Conservation (phyloP, 2,797 vertebrate species). For the Schizopygopsis pylzovi region DNA sequence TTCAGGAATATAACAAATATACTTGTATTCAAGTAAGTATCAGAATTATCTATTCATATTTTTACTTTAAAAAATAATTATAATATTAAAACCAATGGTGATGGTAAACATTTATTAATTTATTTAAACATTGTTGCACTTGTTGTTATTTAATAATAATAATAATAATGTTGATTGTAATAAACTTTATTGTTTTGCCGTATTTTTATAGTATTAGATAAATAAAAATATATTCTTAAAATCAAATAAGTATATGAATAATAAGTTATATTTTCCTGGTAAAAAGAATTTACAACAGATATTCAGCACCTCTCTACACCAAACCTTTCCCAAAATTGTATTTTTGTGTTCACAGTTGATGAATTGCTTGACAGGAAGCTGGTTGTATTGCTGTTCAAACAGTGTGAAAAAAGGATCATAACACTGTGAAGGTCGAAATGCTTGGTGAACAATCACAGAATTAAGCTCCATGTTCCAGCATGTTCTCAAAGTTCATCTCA, state of each 20-base stretch:
- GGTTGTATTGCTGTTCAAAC: slow-evolving; percentile 1
- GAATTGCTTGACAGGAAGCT: slow-evolving; percentile 5
- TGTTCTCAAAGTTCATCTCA: not conserved
- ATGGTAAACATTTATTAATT: not conserved
- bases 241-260: not conserved
- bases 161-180: not conserved
- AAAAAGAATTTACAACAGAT: not conserved
- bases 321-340: not conserved
- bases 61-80: not conserved
- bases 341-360: not conserved
- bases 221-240: not conserved
- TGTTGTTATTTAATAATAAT: not conserved
- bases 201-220: not conserved
- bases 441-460: slow-evolving; percentile 6
- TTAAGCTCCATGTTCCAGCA: slow-evolving; percentile 13
- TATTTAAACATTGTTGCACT: not conserved
- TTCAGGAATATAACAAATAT: not conserved
- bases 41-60: not conserved
- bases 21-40: not conserved
- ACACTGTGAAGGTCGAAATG: not conserved
- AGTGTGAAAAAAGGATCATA: not conserved
- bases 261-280: not conserved
- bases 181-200: not conserved
- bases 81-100: not conserved
- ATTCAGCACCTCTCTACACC: not conserved